A percentile compares a stretch with the other conserved stretches of the same genome.
Conservation (phyloP, 2,888 invertebrate genomes). For the Operophtera brumata region DNA sequence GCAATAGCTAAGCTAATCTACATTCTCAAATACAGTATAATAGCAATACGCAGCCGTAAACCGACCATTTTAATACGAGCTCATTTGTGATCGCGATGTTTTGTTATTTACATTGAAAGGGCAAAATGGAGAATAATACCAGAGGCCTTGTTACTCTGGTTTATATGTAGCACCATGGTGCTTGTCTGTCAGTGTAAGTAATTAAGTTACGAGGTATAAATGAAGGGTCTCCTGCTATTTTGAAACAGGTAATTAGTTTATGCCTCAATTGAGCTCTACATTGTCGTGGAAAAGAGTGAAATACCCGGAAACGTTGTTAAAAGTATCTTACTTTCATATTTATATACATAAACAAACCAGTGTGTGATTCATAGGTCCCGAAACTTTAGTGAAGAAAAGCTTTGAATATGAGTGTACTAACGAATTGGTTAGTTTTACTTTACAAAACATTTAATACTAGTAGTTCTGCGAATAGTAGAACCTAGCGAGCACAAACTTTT, state of each 20-base stretch:
- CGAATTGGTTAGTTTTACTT: no score
- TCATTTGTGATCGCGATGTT: conserved; percentile 39
- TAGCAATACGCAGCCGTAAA: conserved; percentile 50
- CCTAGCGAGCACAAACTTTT: no score
- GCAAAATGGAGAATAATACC: conserved; percentile 23
- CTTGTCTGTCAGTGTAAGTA: conserved; percentile 68
- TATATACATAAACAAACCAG: no score
- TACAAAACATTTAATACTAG: no score
- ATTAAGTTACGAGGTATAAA: conserved; percentile 71
- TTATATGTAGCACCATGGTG: conserved; percentile 42
- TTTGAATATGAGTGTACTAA: no score
- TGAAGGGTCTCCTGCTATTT: conserved; percentile 65
- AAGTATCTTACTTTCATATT: no score
- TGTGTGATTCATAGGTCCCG: no score
- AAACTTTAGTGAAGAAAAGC: no score
- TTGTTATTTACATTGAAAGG: conserved; percentile 35
- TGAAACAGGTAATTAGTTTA: conserved; percentile 73
- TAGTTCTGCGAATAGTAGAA: no score
- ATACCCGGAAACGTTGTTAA: not conserved
- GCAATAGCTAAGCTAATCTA: conserved; percentile 75
- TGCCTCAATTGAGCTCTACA: conserved; percentile 55
- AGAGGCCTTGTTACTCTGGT: conserved; percentile 43
- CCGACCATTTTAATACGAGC: conserved; percentile 49
- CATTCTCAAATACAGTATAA: conserved; percentile 69
- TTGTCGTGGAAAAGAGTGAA: conserved; percentile 34